Conservation (phyloP, 1,140 invertebrate species). For the Zaprionus kolodkinae region DNA sequence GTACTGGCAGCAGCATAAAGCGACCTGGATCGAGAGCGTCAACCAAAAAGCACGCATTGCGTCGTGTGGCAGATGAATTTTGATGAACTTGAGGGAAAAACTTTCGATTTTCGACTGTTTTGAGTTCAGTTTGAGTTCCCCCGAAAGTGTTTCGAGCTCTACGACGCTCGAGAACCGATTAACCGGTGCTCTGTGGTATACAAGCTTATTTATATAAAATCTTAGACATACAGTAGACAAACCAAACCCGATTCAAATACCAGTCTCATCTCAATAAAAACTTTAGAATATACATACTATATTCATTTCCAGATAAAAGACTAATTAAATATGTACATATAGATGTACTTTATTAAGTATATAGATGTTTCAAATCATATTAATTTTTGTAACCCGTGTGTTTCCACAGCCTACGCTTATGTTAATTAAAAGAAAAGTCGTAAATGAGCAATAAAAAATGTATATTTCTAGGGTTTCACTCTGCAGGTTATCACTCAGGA, state of each 20-base stretch:
- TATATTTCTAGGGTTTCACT: neutral
- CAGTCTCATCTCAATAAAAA: constrained; percentile 20
- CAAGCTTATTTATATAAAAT: constrained; percentile 61
- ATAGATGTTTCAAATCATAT: neutral
- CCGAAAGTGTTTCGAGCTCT: constrained; percentile 2
- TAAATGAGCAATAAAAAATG: neutral
- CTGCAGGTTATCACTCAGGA: too few relatives aligned
- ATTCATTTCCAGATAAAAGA: neutral
- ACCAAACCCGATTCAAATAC: constrained; percentile 31
- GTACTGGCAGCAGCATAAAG: constrained; percentile 63
- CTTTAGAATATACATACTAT: constrained; percentile 6
- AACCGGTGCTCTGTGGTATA: constrained; percentile 37
- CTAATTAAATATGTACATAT: neutral
- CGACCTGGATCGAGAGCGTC: constrained; percentile 52
- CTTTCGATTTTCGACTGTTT: constrained; percentile 51
- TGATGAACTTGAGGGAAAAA: constrained; percentile 19
- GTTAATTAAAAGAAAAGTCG: constrained; percentile 6
- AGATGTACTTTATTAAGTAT: neutral
- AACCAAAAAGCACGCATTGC: constrained; percentile 60
- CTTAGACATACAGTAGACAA: constrained; percentile 1
- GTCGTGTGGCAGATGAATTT: constrained; percentile 37
- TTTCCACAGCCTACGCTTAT: neutral
- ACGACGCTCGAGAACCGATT: constrained; percentile 51
- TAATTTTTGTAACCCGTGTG: neutral
- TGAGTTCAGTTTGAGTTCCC: neutral